Percentiles rank a stretch among this genome's conserved stretches.
These are phyloP conservation scores for Microcebus tavaratra DNA, from an alignment of 2,113 vertebrate genomes.

Conservation along the genomic window DNA sequence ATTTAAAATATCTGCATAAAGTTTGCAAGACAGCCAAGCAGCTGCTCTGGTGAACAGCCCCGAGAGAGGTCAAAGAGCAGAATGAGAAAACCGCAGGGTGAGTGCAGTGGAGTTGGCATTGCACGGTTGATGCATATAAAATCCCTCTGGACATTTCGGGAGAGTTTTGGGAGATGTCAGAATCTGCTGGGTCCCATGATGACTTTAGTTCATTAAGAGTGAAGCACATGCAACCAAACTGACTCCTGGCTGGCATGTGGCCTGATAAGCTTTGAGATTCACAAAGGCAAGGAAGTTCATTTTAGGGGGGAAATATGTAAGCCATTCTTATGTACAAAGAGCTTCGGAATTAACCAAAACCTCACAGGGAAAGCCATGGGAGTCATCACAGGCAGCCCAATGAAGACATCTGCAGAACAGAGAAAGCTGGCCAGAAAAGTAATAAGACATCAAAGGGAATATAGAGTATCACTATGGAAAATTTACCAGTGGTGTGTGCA, in stretches of 20 bases:
- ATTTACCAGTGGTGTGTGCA: neutral
- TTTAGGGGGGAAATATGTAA: neutral
- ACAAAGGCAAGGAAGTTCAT: conserved; percentile 26
- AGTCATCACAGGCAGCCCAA: neutral
- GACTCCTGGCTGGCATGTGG: neutral
- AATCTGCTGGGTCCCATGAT: neutral
- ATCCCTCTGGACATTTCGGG: neutral
- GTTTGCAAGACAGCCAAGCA: neutral
- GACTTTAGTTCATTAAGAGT: neutral
- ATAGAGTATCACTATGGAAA: neutral
- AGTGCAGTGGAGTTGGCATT: no score
- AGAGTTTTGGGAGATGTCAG: neutral
- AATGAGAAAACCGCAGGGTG: neutral
- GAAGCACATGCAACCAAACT: neutral
- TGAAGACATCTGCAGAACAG: neutral
- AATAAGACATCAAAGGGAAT: neutral
- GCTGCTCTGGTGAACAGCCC: neutral
- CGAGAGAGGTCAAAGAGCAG: neutral
- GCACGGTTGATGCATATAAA: neutral
- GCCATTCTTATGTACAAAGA: neutral
- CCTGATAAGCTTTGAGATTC: neutral
- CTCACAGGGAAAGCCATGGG: neutral
- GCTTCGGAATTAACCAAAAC: neutral
- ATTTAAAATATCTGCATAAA: neutral
- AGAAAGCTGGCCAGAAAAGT: neutral